Percentiles rank a stretch among this genome's conserved stretches.
These are phyloP conservation scores for Aphaenogaster rudis DNA, from an alignment of 1,140 invertebrate genomes.

Conservation along the genomic window DNA sequence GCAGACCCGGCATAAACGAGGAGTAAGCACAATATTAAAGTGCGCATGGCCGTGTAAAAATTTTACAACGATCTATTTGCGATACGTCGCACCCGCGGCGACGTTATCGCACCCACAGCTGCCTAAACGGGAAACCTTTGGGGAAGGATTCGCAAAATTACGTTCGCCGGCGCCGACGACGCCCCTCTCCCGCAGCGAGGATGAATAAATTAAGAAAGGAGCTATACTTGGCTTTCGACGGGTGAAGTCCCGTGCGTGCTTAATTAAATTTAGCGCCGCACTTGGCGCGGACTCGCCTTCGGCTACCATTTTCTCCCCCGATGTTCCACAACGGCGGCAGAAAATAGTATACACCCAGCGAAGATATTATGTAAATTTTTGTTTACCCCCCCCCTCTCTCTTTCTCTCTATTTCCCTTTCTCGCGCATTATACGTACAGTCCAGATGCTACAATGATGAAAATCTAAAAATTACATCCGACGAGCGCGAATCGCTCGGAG, in stretches of 20 bases:
- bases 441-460: slow-evolving; percentile 1
- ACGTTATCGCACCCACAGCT: slow-evolving; percentile 1
- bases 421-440: background rate
- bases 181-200: background rate
- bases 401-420: background rate
- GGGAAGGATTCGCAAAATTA: slow-evolving; percentile 51
- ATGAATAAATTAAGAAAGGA: slow-evolving; percentile 59
- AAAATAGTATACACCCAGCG: slow-evolving; percentile 44
- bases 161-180: slow-evolving; percentile 19
- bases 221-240: slow-evolving; percentile 29
- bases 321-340: slow-evolving; percentile 5
- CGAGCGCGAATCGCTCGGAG: background rate
- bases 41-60: slow-evolving; percentile 22
- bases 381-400: background rate
- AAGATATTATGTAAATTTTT: slow-evolving; percentile 58
- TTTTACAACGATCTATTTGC: slow-evolving; percentile 13
- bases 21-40: slow-evolving; percentile 32
- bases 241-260: slow-evolving; percentile 43
- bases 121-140: slow-evolving; percentile 7
- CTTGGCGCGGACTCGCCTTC: slow-evolving; percentile 27
- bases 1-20: background rate
- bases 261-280: slow-evolving; percentile 67
- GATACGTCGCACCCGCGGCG: background rate
- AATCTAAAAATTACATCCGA: slow-evolving; percentile 9
- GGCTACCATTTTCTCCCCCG: background rate